phyloP scores from a whole-genome alignment of 2,888 invertebrate genomes.

The Oligia latruncula region DNA sequence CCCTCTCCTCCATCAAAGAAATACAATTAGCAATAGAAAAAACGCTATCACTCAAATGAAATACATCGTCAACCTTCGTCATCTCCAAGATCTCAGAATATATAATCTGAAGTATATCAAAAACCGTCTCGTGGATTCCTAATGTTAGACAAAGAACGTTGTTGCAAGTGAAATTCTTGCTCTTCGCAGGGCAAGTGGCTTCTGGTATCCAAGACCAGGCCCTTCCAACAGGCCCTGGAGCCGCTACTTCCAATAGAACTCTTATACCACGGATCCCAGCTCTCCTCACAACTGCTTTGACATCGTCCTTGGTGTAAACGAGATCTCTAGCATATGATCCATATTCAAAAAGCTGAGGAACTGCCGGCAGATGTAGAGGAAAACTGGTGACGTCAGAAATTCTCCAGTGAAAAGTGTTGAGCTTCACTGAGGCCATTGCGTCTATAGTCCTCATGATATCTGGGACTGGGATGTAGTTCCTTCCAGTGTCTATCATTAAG shows the following conservation, averaged over 20 bases:
- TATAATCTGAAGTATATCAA: slow-evolving; percentile 92
- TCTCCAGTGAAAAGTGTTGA: slow-evolving; percentile 98
- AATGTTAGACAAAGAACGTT: slow-evolving; percentile 94
- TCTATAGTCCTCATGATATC: slow-evolving; percentile 93
- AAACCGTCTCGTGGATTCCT: slow-evolving; percentile 92
- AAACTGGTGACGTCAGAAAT: slow-evolving; percentile 97
- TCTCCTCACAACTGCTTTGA: slow-evolving; percentile 93
- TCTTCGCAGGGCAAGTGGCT: slow-evolving; percentile 79
- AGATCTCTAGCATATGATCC: slow-evolving; percentile 95
- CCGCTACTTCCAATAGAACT: slow-evolving; percentile 96
- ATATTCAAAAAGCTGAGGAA: slow-evolving; percentile 93
- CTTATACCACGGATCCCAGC: slow-evolving; percentile 95
- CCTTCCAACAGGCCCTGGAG: slow-evolving; percentile 95
- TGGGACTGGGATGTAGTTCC: slow-evolving; percentile 95
- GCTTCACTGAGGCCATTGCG: slow-evolving; percentile 96
- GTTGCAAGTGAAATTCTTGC: slow-evolving; percentile 86
- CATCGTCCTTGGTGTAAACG: slow-evolving; percentile 92
- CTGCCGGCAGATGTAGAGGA: slow-evolving; percentile 93
- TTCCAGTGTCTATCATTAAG: slow-evolving; percentile 96
- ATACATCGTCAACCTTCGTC: slow-evolving; percentile 93
- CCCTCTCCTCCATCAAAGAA: slow-evolving; percentile 92
- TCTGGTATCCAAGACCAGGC: slow-evolving; percentile 95
- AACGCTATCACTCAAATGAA: slow-evolving; percentile 94
- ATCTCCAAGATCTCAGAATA: slow-evolving; percentile 93
- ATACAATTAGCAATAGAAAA: slow-evolving; percentile 93